A percentile compares a stretch with the other conserved stretches of the same genome.
phyloP scores from a whole-genome alignment of 1,140 invertebrate genomes.

The Pseudomyrmex pallidus region DNA sequence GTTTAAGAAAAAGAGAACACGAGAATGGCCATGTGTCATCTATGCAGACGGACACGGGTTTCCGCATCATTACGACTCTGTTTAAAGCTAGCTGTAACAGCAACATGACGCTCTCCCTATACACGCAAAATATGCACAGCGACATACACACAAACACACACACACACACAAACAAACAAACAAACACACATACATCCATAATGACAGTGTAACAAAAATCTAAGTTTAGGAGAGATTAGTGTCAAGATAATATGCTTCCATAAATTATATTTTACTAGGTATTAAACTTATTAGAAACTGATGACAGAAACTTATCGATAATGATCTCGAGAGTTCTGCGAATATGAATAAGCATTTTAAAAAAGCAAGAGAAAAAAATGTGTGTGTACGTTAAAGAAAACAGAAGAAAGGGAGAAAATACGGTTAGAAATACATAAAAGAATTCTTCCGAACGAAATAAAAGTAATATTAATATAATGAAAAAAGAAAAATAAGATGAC shows the following conservation, averaged over 20 bases:
- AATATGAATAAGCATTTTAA: slow-evolving; percentile 85
- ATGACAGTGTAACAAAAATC: slow-evolving; percentile 63
- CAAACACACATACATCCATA: slow-evolving; percentile 64
- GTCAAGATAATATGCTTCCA: slow-evolving; percentile 85
- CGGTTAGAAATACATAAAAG: slow-evolving; percentile 83
- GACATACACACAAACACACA: slow-evolving; percentile 21
- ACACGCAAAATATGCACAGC: slow-evolving; percentile 1
- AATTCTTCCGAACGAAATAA: slow-evolving; percentile 81
- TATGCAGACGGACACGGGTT: slow-evolving; percentile 60
- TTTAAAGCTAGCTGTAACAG: slow-evolving; percentile 63
- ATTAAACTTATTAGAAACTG: slow-evolving; percentile 79
- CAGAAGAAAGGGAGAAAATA: slow-evolving; percentile 62
- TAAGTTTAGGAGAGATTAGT: slow-evolving; percentile 75
- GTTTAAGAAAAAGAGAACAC: slow-evolving; percentile 47
- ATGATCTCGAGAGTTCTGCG: slow-evolving; percentile 70
- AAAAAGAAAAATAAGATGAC: slow-evolving; percentile 63
- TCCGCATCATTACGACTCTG: slow-evolving; percentile 72
- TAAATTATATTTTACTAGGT: slow-evolving; percentile 82
- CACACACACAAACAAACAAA: slow-evolving; percentile 68
- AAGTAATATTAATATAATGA: slow-evolving; percentile 63
- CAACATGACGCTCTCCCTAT: slow-evolving; percentile 57
- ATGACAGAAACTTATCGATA: slow-evolving; percentile 75
- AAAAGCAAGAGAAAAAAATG: slow-evolving; percentile 41
- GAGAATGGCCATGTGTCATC: slow-evolving; percentile 66
- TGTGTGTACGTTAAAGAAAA: slow-evolving; percentile 72